A percentile compares a stretch with the other conserved stretches of the same genome.
Evolutionary conservation across 2,888 invertebrate species (phyloP).

Genomic region (Synanthedon myopaeformis): DNA sequence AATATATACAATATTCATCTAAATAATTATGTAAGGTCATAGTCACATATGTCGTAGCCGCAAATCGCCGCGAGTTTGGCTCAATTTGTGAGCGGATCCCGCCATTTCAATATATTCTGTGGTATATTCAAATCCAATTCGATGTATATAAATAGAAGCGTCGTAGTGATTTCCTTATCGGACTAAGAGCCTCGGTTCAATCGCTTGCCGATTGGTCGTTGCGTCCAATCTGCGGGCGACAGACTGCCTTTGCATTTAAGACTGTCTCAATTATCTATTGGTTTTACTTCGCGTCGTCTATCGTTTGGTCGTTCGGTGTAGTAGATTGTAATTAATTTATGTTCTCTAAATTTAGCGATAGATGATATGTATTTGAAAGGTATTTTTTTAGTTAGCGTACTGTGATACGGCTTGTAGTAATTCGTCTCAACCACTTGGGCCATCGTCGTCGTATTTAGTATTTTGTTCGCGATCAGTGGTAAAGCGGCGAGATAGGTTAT

Average conservation of each 20-base stretch:
- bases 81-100: too few species aligned
- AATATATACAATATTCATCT: too few species aligned
- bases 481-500: not conserved
- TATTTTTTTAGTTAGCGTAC: slow-evolving; percentile 1
- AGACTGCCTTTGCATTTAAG: not conserved
- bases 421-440: not conserved
- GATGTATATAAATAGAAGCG: too few species aligned
- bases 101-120: too few species aligned
- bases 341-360: not conserved
- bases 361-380: not conserved
- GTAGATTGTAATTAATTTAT: not conserved
- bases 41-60: too few species aligned
- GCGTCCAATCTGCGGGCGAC: not conserved
- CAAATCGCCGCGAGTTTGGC: too few species aligned
- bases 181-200: too few species aligned
- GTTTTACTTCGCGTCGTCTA: not conserved
- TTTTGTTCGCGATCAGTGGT: too few species aligned
- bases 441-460: not conserved
- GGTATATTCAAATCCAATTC: too few species aligned
- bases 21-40: too few species aligned
- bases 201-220: not conserved
- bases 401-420: slow-evolving; percentile 1
- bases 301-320: not conserved
- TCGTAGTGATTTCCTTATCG: too few species aligned
- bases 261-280: not conserved